Conservation (phyloP, 2,113 vertebrate species). For the Amphiprion ocellaris region DNA sequence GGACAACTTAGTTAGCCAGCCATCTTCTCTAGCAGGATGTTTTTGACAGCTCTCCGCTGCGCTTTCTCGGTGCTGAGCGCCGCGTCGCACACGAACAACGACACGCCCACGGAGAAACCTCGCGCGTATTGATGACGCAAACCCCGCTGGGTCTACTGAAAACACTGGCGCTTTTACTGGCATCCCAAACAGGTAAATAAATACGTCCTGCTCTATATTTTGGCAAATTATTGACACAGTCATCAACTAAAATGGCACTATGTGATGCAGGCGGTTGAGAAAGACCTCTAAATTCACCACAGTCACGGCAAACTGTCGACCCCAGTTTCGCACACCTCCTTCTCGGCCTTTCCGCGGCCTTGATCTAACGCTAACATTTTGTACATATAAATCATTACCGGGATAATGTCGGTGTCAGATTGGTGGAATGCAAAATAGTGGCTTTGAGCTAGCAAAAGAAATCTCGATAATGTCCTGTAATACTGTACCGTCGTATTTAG, state of each 20-base stretch:
- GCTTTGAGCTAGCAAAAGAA: rapidly evolving
- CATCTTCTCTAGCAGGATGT: conserved; percentile 46
- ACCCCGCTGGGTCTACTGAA: neutral
- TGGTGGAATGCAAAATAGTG: neutral
- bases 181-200: conserved; percentile 65
- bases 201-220: rapidly evolving
- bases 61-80: neutral
- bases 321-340: neutral
- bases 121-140: conserved; percentile 53
- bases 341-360: conserved; percentile 65
- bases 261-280: rapidly evolving
- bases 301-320: neutral
- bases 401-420: neutral
- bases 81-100: conserved; percentile 39
- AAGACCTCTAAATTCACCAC: neutral
- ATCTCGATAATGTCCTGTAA: neutral
- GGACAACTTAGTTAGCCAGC: neutral
- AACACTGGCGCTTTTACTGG: conserved; percentile 41
- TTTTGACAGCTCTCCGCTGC: conserved; percentile 40
- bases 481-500: neutral
- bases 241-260: too few species aligned
- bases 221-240: rapidly evolving
- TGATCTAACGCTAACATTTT: conserved; percentile 61
- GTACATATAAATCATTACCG: neutral
- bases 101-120: neutral